Percentiles rank a stretch among this genome's conserved stretches.
Conservation (phyloP, 2,888 invertebrate genomes). For the Sphaeridia pumilis region DNA sequence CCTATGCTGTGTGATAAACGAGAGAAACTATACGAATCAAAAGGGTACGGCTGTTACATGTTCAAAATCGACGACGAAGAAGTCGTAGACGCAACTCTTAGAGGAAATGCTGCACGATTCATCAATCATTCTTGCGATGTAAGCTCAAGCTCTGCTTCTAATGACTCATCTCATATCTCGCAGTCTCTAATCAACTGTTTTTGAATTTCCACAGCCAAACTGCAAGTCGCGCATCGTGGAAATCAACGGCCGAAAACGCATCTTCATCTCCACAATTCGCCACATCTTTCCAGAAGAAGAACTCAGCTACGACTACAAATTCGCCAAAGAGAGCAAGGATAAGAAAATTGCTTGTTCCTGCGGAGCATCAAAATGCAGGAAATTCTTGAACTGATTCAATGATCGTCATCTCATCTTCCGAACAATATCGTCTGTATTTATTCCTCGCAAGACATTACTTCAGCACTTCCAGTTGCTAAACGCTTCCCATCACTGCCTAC, state of each 20-base stretch:
- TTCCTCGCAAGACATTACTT: too few relatives aligned
- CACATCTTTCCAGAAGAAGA: constrained; percentile 86
- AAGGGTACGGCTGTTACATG: constrained; percentile 96
- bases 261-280: constrained; percentile 84
- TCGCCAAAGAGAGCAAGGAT: constrained; percentile 85
- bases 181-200: too few relatives aligned
- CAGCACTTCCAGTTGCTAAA: too few relatives aligned
- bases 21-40: constrained; percentile 83
- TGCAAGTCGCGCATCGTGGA: constrained; percentile 93
- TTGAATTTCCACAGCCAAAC: constrained; percentile 64
- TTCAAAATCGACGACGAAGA: constrained; percentile 66
- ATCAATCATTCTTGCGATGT: constrained; percentile 98
- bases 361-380: constrained; percentile 81
- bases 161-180: not conserved
- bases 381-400: constrained; percentile 71
- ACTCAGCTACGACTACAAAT: constrained; percentile 94
- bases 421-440: too few relatives aligned
- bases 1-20: constrained; percentile 84
- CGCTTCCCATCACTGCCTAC: too few relatives aligned
- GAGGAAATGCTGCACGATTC: constrained; percentile 94
- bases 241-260: constrained; percentile 89
- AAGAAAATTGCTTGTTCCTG: constrained; percentile 89
- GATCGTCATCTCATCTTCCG: constrained; percentile 58
- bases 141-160: too few relatives aligned
- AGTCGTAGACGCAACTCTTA: constrained; percentile 97